These are phyloP conservation scores for Volucella bombylans DNA, from an alignment of 2,888 invertebrate genomes.

Conservation along the genomic window DNA sequence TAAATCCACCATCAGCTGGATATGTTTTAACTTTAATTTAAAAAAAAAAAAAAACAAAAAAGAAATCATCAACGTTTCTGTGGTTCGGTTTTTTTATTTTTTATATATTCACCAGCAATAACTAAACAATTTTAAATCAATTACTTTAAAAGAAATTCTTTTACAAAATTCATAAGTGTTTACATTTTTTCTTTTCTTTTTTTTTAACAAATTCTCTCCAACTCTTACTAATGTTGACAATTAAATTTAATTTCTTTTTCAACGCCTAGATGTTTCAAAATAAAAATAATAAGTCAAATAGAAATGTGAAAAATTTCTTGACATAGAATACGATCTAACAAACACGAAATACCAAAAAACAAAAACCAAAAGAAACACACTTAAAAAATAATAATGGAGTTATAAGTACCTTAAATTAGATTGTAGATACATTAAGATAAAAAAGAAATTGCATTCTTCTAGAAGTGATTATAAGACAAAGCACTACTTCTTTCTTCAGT, in stretches of 20 bases:
- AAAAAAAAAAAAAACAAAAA: slow-evolving; percentile 54
- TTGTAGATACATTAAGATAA: slow-evolving; percentile 76
- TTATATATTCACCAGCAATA: slow-evolving; percentile 38
- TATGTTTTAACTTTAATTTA: slow-evolving; percentile 8
- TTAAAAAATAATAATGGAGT: slow-evolving; percentile 79
- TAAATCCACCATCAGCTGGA: not conserved
- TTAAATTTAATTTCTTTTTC: slow-evolving; percentile 14
- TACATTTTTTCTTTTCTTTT: not conserved
- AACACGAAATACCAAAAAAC: slow-evolving; percentile 48
- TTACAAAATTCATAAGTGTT: slow-evolving; percentile 13
- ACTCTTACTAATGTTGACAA: slow-evolving; percentile 34
- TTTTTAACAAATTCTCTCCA: slow-evolving; percentile 5
- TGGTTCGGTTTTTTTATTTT: slow-evolving; percentile 14
- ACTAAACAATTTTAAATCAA: slow-evolving; percentile 13
- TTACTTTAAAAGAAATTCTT: slow-evolving; percentile 12
- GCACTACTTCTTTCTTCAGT: slow-evolving; percentile 29
- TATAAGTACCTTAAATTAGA: slow-evolving; percentile 82
- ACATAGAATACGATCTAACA: slow-evolving; percentile 57
- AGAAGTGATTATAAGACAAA: slow-evolving; percentile 58
- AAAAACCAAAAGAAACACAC: slow-evolving; percentile 13
- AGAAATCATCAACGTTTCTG: slow-evolving; percentile 68
- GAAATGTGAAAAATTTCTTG: slow-evolving; percentile 33
- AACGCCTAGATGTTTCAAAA: slow-evolving; percentile 57
- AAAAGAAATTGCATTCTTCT: slow-evolving; percentile 20
- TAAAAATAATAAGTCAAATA: slow-evolving; percentile 15